Conservation (phyloP, 2,888 invertebrate species). For the Yponomeuta malinellus region DNA sequence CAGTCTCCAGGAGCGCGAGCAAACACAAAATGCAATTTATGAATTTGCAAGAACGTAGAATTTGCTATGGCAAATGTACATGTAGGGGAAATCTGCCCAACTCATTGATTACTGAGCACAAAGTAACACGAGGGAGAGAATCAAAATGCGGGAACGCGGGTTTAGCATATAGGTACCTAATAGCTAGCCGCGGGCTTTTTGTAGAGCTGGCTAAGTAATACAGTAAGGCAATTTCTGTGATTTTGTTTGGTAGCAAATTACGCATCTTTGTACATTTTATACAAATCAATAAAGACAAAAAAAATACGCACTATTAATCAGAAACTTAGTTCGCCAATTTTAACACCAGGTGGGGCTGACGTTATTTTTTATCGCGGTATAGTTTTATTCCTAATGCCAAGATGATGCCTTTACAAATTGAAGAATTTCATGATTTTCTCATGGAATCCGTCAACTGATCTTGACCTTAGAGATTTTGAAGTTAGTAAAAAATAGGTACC, state of each 20-base stretch:
- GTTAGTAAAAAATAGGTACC: not conserved
- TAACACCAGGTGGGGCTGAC: too few relatives aligned
- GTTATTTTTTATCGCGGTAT: too few relatives aligned
- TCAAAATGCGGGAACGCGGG: slow-evolving; percentile 6
- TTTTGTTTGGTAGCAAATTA: not conserved
- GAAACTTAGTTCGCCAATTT: too few relatives aligned
- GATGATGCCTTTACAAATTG: too few relatives aligned
- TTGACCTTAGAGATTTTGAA: too few relatives aligned
- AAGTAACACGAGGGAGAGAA: slow-evolving; percentile 1
- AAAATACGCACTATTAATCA: too few relatives aligned
- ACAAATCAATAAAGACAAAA: too few relatives aligned
- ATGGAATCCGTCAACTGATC: too few relatives aligned
- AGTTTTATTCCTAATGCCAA: too few relatives aligned
- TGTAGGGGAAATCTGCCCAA: not conserved
- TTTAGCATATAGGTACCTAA: not conserved
- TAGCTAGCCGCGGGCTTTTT: not conserved
- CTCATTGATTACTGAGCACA: not conserved
- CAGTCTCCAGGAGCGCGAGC: not conserved
- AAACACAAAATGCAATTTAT: not conserved
- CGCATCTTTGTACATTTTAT: too few relatives aligned
- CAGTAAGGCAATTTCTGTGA: not conserved
- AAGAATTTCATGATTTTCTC: too few relatives aligned
- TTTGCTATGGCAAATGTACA: not conserved
- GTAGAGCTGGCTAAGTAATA: not conserved
- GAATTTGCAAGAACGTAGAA: not conserved